These are phyloP conservation scores for Neelides folsomi DNA, from an alignment of 2,888 invertebrate species.

Conservation along the genomic window DNA sequence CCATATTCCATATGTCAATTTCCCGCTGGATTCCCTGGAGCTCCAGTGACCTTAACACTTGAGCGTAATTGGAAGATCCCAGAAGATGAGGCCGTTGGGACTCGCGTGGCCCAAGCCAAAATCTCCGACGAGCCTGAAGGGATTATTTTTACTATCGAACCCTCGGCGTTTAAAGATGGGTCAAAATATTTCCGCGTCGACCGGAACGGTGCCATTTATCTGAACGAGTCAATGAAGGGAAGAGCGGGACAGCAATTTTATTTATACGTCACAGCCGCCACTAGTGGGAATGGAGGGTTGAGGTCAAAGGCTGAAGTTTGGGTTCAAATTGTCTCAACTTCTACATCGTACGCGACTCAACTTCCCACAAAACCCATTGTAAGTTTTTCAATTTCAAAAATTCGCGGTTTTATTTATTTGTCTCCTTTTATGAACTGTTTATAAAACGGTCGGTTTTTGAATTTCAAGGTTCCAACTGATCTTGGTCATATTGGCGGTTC, in stretches of 20 bases:
- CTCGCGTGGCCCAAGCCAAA: slow-evolving; percentile 40
- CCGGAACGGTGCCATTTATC: slow-evolving; percentile 58
- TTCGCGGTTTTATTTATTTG: slow-evolving; percentile 5
- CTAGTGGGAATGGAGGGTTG: slow-evolving; percentile 44
- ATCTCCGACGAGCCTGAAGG: slow-evolving; percentile 1
- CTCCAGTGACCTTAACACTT: slow-evolving; percentile 50
- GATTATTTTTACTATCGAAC: slow-evolving; percentile 8
- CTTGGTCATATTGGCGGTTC: slow-evolving; percentile 13
- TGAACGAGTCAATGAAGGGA: slow-evolving; percentile 62
- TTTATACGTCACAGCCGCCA: slow-evolving; percentile 52
- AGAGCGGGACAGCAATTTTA: slow-evolving; percentile 57
- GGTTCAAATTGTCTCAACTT: slow-evolving; percentile 43
- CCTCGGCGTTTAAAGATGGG: slow-evolving; percentile 25
- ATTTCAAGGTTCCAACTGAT: slow-evolving; percentile 33
- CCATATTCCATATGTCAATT: slow-evolving; percentile 1
- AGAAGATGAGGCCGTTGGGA: slow-evolving; percentile 58
- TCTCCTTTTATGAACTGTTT: too few relatives aligned
- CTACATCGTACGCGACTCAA: too few relatives aligned
- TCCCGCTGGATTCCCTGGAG: slow-evolving; percentile 1
- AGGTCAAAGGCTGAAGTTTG: slow-evolving; percentile 55
- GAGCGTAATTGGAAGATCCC: slow-evolving; percentile 62
- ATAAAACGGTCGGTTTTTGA: too few relatives aligned
- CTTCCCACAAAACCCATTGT: too few relatives aligned
- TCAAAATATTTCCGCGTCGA: slow-evolving; percentile 52
- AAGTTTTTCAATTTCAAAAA: slow-evolving; percentile 2